Base-by-base conservation (phyloP, 2,113 vertebrate genomes). In the Heterocephalus glaber region DNA sequence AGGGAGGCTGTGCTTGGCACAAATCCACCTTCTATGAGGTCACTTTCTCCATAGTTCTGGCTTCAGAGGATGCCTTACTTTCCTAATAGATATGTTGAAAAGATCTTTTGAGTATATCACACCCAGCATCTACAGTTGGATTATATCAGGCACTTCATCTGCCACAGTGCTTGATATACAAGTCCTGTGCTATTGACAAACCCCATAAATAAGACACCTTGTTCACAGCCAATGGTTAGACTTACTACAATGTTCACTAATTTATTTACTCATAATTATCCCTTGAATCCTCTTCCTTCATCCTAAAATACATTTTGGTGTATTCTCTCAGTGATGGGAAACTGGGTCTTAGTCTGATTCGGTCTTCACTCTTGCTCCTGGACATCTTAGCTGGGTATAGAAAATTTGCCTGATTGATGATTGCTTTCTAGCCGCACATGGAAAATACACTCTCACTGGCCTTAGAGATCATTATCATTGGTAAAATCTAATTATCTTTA, bases 261-360 rank as follows among this genome's bases (percentile, higher is more conserved):
- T 0, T 44, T 11, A 22, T n/a, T 7, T 12, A 4, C 12, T 7
- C 7, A 3, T 1, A 7, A 1, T 11, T 8, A 7, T 47, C 52
- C 38, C 20, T 12, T 22, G n/a, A 16, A 30, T 19, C 7, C 19
- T 72, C 5, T 38, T 30, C 1, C 80, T 72, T 58, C 41, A 8
- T 14, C 56, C 54, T 54, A 54, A 80, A 86, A 16, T 17, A 72
- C 20, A 33, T 30, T 5, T 30, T 26, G 0, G 7, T 4, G 26
- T 47, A 22, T 54, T 44, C 52, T 77, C 77, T 20, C 68, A 44
- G 49, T 0, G 38, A 83, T 12, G 49, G 26, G 22, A 28, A 17
- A 44, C 14, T 47, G 19, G 33, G 33, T 66, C 77, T 52, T 24
- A 44, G 63, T 19, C 86, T 38, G 28, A 47, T 30, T 56, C 30